phyloP scores from a whole-genome alignment of 2,797 vertebrate genomes.

The Peromyscus attwateri region DNA sequence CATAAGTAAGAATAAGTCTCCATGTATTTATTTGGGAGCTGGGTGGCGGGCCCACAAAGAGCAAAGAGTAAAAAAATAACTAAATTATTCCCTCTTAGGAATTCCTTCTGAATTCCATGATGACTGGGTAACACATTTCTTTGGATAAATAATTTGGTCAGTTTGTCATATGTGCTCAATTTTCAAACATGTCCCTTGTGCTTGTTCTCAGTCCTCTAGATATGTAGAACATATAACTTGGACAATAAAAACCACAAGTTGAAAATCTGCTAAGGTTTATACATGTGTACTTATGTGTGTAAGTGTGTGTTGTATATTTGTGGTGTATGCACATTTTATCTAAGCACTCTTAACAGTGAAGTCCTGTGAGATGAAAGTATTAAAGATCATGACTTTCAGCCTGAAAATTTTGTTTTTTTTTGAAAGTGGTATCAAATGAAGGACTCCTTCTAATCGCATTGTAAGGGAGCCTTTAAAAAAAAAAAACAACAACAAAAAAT shows the following conservation, averaged over 20 bases:
- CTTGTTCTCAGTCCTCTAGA: background rate
- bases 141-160: background rate
- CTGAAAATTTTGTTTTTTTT: background rate
- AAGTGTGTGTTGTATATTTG: background rate
- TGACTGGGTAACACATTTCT: background rate
- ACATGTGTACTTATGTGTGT: background rate
- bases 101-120: background rate
- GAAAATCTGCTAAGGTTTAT: background rate
- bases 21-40: background rate
- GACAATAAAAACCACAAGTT: background rate
- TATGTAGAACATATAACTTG: background rate
- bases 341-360: background rate
- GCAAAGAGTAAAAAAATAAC: background rate
- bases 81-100: background rate
- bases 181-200: background rate
- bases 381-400: background rate
- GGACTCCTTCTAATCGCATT: background rate
- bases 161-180: background rate
- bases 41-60: background rate
- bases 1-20: background rate
- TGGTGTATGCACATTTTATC: background rate
- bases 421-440: background rate
- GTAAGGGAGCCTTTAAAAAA: background rate
- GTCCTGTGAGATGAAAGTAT: background rate
- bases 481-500: too few species aligned